These are phyloP conservation scores for Rallus limicola DNA, from an alignment of 2,113 vertebrate species.

Conservation along the genomic window DNA sequence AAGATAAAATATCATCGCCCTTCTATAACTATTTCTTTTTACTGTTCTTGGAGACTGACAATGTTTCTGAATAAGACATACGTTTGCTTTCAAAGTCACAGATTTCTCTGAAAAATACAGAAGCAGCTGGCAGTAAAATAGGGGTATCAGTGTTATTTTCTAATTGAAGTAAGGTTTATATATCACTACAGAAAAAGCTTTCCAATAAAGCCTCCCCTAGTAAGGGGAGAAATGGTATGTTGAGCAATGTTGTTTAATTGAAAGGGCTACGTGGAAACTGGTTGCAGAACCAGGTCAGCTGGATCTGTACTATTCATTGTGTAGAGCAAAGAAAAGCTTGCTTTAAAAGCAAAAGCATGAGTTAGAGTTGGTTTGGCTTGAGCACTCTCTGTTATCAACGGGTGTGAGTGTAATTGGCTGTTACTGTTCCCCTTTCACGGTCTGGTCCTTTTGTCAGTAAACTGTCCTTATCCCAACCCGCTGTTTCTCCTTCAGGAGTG, in stretches of 20 bases:
- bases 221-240: neutral
- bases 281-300: neutral
- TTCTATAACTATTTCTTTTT: neutral
- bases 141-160: neutral
- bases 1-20: neutral
- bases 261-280: neutral
- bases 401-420: too few relatives aligned
- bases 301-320: neutral
- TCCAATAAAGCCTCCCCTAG: neutral
- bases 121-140: conserved; percentile 3
- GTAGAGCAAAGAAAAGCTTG: neutral
- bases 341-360: neutral
- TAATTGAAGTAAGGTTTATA: neutral
- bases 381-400: neutral
- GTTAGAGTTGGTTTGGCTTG: neutral
- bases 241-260: neutral
- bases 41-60: neutral
- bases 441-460: too few relatives aligned
- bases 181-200: neutral
- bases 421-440: too few relatives aligned
- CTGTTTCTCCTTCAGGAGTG: too few relatives aligned
- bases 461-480: too few relatives aligned
- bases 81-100: neutral
- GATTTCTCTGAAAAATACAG: conserved; percentile 2
- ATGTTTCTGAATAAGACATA: neutral